Evolutionary conservation across 2,797 vertebrate species (phyloP).

Genomic region (Scarus forsteni): DNA sequence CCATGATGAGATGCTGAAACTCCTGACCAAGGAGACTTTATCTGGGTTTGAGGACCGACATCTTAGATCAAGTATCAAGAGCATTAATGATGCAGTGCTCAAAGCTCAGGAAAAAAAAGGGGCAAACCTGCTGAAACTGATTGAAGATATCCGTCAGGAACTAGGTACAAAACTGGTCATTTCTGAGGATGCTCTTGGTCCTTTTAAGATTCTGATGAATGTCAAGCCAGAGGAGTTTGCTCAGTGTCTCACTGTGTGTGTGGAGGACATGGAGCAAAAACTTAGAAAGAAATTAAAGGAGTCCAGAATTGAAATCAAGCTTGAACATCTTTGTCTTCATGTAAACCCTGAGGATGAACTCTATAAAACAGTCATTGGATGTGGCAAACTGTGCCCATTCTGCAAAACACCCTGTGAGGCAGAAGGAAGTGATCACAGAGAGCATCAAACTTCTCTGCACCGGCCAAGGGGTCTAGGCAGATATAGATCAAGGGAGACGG

Average conservation of each 20-base stretch:
- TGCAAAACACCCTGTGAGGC: conserved; percentile 74
- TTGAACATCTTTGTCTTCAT: conserved; percentile 12
- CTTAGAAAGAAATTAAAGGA: conserved; percentile 7
- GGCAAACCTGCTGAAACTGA: conserved; percentile 49
- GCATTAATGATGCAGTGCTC: conserved; percentile 55
- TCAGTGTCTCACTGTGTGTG: conserved; percentile 23
- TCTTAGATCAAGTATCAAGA: conserved; percentile 24
- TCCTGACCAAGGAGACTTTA: conserved; percentile 16
- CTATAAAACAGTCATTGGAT: conserved; percentile 71
- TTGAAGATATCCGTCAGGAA: conserved; percentile 59
- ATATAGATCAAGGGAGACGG: accelerated
- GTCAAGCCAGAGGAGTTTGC: conserved; percentile 62
- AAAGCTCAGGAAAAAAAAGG: conserved; percentile 16
- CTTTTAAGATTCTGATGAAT: conserved; percentile 65
- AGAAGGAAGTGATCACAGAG: conserved; percentile 48
- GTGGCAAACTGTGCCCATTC: conserved; percentile 80
- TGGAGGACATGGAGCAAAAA: conserved; percentile 47
- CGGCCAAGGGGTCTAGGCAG: conserved; percentile 40
- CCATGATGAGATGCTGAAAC: neutral
- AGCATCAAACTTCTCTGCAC: conserved; percentile 68
- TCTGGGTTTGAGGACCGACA: conserved; percentile 37
- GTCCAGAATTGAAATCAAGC: neutral
- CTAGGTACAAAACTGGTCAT: conserved; percentile 69
- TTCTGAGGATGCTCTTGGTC: conserved; percentile 54
- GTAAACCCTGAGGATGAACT: conserved; percentile 71